phyloP scores from a whole-genome alignment of 2,797 vertebrate species.

The Meriones psammophilus region DNA sequence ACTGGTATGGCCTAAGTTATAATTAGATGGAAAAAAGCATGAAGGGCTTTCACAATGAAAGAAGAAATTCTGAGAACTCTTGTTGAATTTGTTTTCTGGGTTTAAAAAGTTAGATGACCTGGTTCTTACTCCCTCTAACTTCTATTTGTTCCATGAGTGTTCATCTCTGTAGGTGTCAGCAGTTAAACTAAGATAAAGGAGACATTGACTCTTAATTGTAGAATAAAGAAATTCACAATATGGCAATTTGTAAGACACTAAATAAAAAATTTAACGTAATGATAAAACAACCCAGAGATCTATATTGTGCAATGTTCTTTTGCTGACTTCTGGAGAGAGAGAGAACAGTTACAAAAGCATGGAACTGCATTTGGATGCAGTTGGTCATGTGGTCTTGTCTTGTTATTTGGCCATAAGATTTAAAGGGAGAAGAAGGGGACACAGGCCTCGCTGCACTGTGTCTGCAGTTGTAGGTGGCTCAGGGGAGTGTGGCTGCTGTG shows the following conservation, averaged over 20 bases:
- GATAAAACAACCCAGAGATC: background rate
- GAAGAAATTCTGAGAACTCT: background rate
- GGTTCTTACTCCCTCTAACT: background rate
- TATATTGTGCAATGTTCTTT: background rate
- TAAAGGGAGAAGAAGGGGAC: background rate
- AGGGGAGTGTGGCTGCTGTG: background rate
- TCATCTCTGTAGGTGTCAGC: background rate
- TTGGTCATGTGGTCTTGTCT: background rate
- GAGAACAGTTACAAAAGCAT: background rate
- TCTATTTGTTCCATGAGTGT: background rate
- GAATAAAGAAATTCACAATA: background rate
- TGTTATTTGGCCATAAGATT: background rate
- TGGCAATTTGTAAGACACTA: background rate
- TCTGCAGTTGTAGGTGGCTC: background rate
- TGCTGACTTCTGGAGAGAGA: constrained; percentile 27
- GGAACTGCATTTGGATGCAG: background rate
- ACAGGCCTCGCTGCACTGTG: background rate
- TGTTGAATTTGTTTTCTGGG: background rate
- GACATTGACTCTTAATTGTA: background rate
- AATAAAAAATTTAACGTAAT: background rate
- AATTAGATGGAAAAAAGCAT: background rate
- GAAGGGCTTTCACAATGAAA: background rate
- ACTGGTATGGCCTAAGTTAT: background rate
- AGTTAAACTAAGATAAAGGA: background rate
- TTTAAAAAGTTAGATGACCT: background rate